Evolutionary conservation across 2,797 vertebrate genomes (phyloP), one percentile per base, ranked within the genome.

Genomic region (Onychomys leucogaster): DNA sequence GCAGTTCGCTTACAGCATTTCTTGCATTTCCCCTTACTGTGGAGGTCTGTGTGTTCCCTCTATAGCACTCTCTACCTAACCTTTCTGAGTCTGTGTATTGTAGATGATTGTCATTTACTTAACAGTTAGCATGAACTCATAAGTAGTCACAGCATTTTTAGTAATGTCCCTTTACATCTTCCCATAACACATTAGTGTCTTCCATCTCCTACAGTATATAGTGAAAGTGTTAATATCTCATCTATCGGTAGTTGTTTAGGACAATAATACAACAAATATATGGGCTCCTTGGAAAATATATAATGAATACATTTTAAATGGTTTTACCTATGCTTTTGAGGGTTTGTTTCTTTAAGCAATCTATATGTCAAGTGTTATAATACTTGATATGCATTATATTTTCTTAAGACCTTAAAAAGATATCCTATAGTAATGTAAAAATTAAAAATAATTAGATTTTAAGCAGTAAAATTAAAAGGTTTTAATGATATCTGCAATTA

Each of bases 371-470:
- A 83, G 1, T 61, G 11, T 34, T 88, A 29, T 61, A 82, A 46
- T 37, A 21, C 37, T 27, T 88, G 76, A 92, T 88, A 21, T 21
- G 49, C 34, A 88, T 57, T 1, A 41, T 71, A 94, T 95, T 86
- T 78, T 90, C 3, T 41, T 81, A 63, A n/a, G 49, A 76, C 46
- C 7, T 69, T 94, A 19, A 6, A 86, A 83, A 83, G n/a, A 17
- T 85, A 77, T 83, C 14, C 23, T 87, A 32, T 90, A 52, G 61
- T 90, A 61, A 88, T 59, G 29, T 63, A n/a, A 83, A 69, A 29
- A 87, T 87, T 67, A 55, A 83, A 89, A 85, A 59, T 86, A 61
- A 89, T 65, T 87, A 92, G 86, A 80, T 41, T 90, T 78, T 49
- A 71, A 65, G 29, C 32, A 73, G 0, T 92, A 67, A 91, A 88